Conservation (phyloP, 2,797 vertebrate genomes). For the Pseudopleuronectes americanus region DNA sequence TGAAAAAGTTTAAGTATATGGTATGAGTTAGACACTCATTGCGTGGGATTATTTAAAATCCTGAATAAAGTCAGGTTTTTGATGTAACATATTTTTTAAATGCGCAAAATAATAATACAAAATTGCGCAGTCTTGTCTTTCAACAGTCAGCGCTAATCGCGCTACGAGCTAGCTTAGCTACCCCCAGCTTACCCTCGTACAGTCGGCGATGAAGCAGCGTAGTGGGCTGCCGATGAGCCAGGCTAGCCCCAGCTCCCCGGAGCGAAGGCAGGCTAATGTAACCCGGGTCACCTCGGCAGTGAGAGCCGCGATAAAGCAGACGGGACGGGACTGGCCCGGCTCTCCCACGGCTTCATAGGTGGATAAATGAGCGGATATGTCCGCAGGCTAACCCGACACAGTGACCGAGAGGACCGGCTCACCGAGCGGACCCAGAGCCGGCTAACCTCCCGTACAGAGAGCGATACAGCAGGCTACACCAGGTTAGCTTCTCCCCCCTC, state of each 20-base stretch:
- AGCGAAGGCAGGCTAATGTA: conserved; percentile 22
- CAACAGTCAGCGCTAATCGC: conserved; percentile 5
- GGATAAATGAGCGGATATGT: background rate
- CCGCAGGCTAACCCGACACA: background rate
- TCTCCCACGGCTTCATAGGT: conserved; percentile 1
- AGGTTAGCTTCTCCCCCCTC: conserved; percentile 46
- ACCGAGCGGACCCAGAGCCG: conserved; percentile 13
- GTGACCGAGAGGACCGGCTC: conserved; percentile 19
- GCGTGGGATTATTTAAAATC: background rate
- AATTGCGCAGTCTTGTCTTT: background rate
- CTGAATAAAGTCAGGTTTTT: no score
- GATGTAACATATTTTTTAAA: no score
- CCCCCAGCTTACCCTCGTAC: conserved; percentile 9
- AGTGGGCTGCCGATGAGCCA: background rate
- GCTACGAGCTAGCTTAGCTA: conserved; percentile 42
- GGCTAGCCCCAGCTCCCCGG: conserved; percentile 9
- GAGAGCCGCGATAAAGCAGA: background rate
- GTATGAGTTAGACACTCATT: no score
- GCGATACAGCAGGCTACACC: conserved; percentile 50
- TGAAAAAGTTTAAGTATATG: no score
- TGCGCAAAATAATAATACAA: background rate
- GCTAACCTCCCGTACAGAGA: conserved; percentile 41
- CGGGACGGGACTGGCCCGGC: background rate
- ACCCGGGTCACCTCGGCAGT: background rate
- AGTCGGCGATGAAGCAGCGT: background rate